phyloP scores from a whole-genome alignment of 2,113 vertebrate species.

The Zosterops japonicus region DNA sequence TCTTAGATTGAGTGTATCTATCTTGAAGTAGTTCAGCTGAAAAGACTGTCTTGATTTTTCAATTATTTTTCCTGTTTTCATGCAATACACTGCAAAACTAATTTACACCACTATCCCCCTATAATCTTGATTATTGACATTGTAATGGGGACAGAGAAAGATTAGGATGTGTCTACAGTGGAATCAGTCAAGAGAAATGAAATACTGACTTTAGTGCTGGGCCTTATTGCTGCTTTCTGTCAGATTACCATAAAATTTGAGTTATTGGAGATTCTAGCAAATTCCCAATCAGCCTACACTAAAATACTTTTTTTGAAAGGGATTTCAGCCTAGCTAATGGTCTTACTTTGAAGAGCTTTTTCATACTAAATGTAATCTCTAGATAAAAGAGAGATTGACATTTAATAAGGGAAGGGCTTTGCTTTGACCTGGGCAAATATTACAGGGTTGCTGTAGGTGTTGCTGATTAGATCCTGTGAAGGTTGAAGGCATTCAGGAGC shows the following conservation, averaged over 20 bases:
- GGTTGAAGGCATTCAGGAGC: not conserved
- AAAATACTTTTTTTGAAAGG: not conserved
- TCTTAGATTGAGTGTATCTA: not conserved
- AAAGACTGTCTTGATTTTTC: not conserved
- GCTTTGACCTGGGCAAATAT: not conserved
- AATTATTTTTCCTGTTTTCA: not conserved
- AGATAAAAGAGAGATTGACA: not conserved
- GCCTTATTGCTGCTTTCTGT: not conserved
- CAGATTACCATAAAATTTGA: not conserved
- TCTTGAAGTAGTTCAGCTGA: not conserved
- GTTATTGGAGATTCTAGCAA: not conserved
- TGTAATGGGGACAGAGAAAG: not conserved
- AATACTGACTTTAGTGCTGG: not conserved
- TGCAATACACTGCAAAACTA: not conserved
- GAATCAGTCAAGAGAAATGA: not conserved
- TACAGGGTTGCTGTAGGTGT: not conserved
- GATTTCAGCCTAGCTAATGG: not conserved
- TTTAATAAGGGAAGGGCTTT: not conserved
- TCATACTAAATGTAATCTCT: not conserved
- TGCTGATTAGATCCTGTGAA: not conserved
- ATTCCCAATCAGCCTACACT: not conserved
- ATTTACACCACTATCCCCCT: not conserved
- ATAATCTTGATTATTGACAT: not conserved
- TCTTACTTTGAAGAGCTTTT: not conserved
- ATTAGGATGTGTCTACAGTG: not conserved